Evolutionary conservation across 2,888 invertebrate genomes (phyloP), one percentile per base, ranked within the genome.

Genomic region (Penaeus monodon): DNA sequence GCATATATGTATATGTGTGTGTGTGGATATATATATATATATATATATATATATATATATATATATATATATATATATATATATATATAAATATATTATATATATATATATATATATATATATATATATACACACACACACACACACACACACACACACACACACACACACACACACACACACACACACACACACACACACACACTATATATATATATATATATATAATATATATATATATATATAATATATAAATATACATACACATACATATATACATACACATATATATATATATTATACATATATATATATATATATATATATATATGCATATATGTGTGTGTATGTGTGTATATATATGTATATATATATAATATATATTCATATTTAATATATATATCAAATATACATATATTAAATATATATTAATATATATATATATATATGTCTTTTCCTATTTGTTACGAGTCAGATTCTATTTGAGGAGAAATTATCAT

Each of bases 241-340:
- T 73, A 73, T 73, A 73, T 73, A 73, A 73, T 73, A 73, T 73
- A 73, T 73, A 73, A n/a, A n/a, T n/a, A 73, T 27, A 70, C n/a
- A 70, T 27, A 70, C n/a, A 70, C n/a, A 70, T 70, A n/a, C 27
- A 70, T 70, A 70, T 70, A 70, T n/a, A 70, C 27, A 70, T n/a
- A 29, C 29, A 73, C 8, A 73, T 73, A 73, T n/a, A 29, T 73
- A 29, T 73, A 73, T n/a, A 73, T 73, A 73, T 24, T 70, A 70
- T 27, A 73, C 29, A 73, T 73, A 73, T 73, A 29, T 73, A 73
- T 73, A 73, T 73, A 73, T 73, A 73, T 73, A 73, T 73, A 73
- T 73, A 73, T 73, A 73, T 73, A 73, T 73, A 73, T 73, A 73
- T 73, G 29, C 29, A n/a, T 73, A 73, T n/a, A 73, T 73, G 1